Conservation (phyloP, 2,888 invertebrate genomes). For the Lasioglossum leucozonium region DNA sequence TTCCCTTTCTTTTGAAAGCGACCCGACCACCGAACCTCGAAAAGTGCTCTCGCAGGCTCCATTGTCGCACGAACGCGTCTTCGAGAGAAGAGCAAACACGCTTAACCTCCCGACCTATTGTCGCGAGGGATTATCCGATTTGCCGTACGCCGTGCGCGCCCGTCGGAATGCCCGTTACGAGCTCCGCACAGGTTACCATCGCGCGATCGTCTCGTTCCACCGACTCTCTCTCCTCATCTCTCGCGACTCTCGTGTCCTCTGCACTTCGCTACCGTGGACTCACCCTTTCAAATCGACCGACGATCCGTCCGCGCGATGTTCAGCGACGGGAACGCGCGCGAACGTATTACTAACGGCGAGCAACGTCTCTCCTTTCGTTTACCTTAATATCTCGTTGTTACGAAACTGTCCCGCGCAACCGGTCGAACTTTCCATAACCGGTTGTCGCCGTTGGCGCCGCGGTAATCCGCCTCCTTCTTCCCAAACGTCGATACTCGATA, state of each 20-base stretch:
- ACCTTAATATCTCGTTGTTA: slow-evolving; percentile 49
- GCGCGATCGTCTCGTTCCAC: neutral
- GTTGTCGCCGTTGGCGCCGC: slow-evolving; percentile 38
- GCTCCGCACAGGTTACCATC: slow-evolving; percentile 35
- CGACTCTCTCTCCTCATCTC: neutral
- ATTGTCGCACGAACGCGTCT: slow-evolving; percentile 82
- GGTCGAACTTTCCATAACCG: slow-evolving; percentile 45
- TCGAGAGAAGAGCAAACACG: slow-evolving; percentile 84
- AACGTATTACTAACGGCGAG: neutral
- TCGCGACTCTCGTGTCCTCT: neutral
- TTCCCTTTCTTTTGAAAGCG: slow-evolving; percentile 24
- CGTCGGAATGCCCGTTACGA: slow-evolving; percentile 40
- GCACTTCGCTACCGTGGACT: neutral
- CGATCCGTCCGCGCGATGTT: slow-evolving; percentile 47
- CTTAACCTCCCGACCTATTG: slow-evolving; percentile 83
- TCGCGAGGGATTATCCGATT: slow-evolving; percentile 83
- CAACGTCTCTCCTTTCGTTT: slow-evolving; percentile 31
- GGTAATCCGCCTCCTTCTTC: slow-evolving; percentile 19
- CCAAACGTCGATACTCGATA: neutral
- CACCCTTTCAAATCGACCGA: slow-evolving; percentile 5
- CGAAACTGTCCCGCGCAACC: slow-evolving; percentile 23
- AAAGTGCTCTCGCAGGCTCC: slow-evolving; percentile 77
- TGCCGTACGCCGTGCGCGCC: slow-evolving; percentile 68
- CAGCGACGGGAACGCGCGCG: slow-evolving; percentile 14
- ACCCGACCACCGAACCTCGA: slow-evolving; percentile 74